These are phyloP conservation scores for Lycaon pictus DNA, from an alignment of 2,113 vertebrate genomes.

Conservation along the genomic window DNA sequence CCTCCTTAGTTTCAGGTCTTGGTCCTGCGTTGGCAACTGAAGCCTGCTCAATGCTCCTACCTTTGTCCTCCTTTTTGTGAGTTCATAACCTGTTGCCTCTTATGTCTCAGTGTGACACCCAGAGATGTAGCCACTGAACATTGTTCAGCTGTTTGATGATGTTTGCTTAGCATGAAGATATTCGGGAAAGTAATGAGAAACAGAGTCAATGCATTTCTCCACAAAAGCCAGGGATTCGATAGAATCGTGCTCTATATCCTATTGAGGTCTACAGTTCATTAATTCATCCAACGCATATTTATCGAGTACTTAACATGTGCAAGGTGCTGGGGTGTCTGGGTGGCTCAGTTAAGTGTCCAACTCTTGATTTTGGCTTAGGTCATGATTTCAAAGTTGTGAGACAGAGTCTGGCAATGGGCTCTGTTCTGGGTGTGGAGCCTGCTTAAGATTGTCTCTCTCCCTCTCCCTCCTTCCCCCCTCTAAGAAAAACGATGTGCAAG, in stretches of 20 bases:
- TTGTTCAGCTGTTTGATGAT: background rate
- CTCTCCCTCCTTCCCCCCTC: too few species aligned
- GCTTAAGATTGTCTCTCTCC: too few species aligned
- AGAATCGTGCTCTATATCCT: background rate
- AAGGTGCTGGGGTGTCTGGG: background rate
- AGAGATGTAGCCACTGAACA: background rate
- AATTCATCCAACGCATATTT: background rate
- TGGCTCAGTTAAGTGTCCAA: background rate
- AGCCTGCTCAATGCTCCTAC: background rate
- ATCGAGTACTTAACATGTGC: background rate
- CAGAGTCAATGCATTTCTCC: background rate
- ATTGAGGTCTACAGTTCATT: background rate
- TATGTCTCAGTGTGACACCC: background rate
- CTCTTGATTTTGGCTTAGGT: background rate
- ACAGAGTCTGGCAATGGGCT: too few species aligned
- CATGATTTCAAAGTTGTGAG: background rate
- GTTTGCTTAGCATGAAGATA: background rate
- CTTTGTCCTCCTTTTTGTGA: background rate
- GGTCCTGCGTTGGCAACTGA: background rate
- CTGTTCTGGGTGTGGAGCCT: too few species aligned
- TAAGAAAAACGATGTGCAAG: background rate
- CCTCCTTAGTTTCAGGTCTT: background rate
- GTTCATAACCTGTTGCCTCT: background rate
- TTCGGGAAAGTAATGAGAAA: conserved; percentile 15
- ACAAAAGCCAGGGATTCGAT: background rate